Conservation (phyloP, 2,113 vertebrate species). For the Laticauda laticaudata region DNA sequence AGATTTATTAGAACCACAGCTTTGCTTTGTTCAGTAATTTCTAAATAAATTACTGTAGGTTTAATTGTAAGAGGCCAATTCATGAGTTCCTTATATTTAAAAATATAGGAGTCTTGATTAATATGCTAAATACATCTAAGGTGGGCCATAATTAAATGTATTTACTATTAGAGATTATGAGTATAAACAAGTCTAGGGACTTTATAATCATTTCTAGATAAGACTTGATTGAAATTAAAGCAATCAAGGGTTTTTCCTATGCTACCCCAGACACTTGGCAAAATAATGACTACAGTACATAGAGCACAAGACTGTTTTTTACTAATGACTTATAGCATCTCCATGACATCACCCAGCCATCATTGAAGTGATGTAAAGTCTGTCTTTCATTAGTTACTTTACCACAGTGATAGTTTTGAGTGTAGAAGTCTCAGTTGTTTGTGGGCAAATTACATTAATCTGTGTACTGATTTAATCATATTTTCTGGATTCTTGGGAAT, state of each 20-base stretch:
- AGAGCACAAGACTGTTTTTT: background rate
- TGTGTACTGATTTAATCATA: background rate
- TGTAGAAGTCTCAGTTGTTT: background rate
- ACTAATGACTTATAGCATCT: background rate
- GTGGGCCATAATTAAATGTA: background rate
- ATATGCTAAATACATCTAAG: background rate
- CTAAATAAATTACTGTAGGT: background rate
- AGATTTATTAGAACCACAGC: background rate
- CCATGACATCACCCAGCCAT: background rate
- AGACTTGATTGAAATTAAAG: background rate
- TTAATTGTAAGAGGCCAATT: background rate
- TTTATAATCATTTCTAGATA: background rate
- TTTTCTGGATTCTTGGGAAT: background rate
- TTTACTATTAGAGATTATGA: background rate
- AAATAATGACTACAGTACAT: background rate
- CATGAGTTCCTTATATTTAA: background rate
- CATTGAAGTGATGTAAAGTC: background rate
- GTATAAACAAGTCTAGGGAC: background rate
- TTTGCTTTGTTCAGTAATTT: background rate
- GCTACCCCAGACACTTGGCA: background rate
- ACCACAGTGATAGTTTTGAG: background rate
- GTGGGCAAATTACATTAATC: background rate
- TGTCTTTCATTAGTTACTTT: background rate
- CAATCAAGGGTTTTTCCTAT: background rate
- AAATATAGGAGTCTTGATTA: background rate